A percentile compares a stretch with the other conserved stretches of the same genome.
Conservation (phyloP, 2,797 vertebrate species). For the Sciaenops ocellatus region DNA sequence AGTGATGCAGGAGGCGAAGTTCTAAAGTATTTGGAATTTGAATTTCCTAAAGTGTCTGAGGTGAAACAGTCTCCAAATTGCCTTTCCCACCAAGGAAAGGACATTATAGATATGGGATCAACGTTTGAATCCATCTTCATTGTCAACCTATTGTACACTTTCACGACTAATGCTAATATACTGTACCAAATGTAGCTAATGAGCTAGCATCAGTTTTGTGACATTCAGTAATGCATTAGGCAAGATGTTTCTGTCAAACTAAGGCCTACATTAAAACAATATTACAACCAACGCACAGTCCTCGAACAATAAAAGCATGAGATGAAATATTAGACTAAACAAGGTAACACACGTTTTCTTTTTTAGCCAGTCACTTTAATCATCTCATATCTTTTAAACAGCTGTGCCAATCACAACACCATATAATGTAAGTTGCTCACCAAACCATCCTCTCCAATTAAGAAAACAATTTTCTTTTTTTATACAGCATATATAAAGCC, state of each 20-base stretch:
- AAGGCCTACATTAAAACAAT: background rate
- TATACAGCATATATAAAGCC: background rate
- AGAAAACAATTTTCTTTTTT: background rate
- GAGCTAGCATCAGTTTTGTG: conserved; percentile 2
- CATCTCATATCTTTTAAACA: background rate
- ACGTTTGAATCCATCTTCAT: background rate
- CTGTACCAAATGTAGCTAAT: conserved; percentile 2
- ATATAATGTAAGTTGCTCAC: conserved; percentile 1
- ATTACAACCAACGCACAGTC: background rate
- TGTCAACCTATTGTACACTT: background rate
- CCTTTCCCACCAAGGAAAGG: background rate
- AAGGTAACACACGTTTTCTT: background rate
- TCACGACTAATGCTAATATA: background rate
- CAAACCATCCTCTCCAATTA: background rate
- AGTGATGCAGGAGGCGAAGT: no score
- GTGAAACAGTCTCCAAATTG: no score
- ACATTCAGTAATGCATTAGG: conserved; percentile 13
- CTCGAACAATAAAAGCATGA: background rate
- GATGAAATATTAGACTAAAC: conserved; percentile 3
- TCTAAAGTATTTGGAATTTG: no score
- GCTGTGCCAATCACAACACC: conserved; percentile 5
- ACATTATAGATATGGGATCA: background rate
- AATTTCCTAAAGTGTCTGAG: no score
- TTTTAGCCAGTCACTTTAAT: background rate
- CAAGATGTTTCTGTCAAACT: conserved; percentile 11